Evolutionary conservation across 2,888 invertebrate genomes (phyloP).

Genomic region (Baronia brevicornis): DNA sequence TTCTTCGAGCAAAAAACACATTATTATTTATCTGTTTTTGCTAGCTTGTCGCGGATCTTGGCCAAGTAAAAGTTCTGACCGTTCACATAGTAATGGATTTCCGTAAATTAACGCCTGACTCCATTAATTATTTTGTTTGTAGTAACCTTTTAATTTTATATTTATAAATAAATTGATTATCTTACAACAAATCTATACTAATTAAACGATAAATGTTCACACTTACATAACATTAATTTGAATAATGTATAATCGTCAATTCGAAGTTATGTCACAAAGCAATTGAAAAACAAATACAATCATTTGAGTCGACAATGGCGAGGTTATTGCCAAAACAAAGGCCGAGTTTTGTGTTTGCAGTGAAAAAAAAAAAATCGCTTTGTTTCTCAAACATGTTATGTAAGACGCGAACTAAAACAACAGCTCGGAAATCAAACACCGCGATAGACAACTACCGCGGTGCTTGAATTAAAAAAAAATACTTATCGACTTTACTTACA

Average conservation of each 20-base stretch:
- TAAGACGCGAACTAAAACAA: constrained; percentile 25
- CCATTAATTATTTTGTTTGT: too few relatives aligned
- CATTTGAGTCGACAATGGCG: constrained; percentile 12
- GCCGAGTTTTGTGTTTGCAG: constrained; percentile 36
- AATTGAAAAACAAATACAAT: constrained; percentile 1
- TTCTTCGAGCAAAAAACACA: too few relatives aligned
- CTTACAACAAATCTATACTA: constrained; percentile 10
- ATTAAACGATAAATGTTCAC: constrained; percentile 6
- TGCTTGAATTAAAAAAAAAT: constrained; percentile 4
- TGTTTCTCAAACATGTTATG: constrained; percentile 33
- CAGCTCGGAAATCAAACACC: constrained; percentile 23
- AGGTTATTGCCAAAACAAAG: constrained; percentile 20
- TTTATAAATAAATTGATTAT: constrained; percentile 6
- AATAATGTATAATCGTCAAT: background rate
- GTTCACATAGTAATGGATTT: too few relatives aligned
- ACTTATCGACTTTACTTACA: constrained; percentile 7
- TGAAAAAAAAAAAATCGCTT: constrained; percentile 29
- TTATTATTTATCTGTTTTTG: too few relatives aligned
- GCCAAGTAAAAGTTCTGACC: too few relatives aligned
- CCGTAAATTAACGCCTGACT: too few relatives aligned
- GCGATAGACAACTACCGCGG: constrained; percentile 23
- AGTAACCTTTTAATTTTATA: too few relatives aligned
- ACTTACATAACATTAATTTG: constrained; percentile 6
- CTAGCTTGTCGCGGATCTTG: too few relatives aligned
- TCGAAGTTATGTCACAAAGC: background rate